Conservation (phyloP, 35 echinoderm and acorn worm genomes). For the Apostichopus japonicus region DNA sequence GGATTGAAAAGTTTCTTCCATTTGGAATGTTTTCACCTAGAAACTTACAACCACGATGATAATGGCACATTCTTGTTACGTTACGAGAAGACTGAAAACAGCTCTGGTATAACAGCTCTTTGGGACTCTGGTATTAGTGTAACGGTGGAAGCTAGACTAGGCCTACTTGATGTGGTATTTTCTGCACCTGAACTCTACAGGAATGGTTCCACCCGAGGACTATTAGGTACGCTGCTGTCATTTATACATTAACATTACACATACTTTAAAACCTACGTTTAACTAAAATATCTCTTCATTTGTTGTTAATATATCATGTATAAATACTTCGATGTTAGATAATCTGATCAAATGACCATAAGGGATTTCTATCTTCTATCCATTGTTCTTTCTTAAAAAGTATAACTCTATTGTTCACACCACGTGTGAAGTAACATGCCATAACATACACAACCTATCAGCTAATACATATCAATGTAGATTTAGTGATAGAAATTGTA, state of each 20-base stretch:
- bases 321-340: not conserved
- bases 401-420: too few species aligned
- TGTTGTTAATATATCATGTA: not conserved
- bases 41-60: not conserved
- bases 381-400: too few species aligned
- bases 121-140: constrained; percentile 25
- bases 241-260: not conserved
- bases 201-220: constrained; percentile 17
- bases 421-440: too few species aligned
- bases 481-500: not conserved
- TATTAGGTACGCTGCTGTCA: constrained; percentile 6
- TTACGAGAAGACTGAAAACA: not conserved
- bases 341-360: not conserved
- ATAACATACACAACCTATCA: too few species aligned
- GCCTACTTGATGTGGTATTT: constrained; percentile 34
- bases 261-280: not conserved
- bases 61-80: constrained; percentile 6
- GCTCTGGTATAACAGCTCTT: not conserved
- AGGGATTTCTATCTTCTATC: too few species aligned
- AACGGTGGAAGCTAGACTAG: not conserved
- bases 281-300: not conserved
- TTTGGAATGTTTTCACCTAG: not conserved
- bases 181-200: constrained; percentile 33
- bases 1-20: not conserved
- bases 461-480: not conserved